Base-by-base conservation (phyloP, 2,888 invertebrate genomes). In the Halictus ligatus region DNA sequence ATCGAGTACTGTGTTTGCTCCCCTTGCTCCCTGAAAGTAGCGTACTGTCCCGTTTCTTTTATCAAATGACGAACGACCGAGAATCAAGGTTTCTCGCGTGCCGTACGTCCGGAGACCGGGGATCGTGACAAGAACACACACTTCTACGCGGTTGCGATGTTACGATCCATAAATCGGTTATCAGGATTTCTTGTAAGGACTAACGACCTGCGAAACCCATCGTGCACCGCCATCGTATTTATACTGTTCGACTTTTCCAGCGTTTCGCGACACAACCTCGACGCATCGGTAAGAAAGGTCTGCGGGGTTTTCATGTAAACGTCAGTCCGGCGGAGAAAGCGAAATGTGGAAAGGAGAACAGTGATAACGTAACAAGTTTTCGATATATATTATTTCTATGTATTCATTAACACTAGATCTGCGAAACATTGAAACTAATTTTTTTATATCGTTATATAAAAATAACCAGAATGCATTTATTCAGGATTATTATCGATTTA, bases 271-370 rank as follows among this genome's bases (percentile, higher is more conserved):
- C 74, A n/a, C 87, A 77, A 58, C 74, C 71, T 50, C 79, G 54
- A 71, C 35, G n/a, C 35, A 8, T 75, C 10, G 18, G 5, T 12
- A 74, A 54, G 54, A 67, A 71, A 78, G 67, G 50, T 60, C 67
- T 54, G 3, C 84, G 91, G 75, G 82, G 78, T 50, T 81, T 93
- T 69, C 94, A 94, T 72, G 88, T 93, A 2, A 94, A 94, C 72
- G 84, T 94, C 71, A 92, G 91, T 71, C 79, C 91, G 1, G 85
- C 88, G 12, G 94, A 94, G 35, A 93, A 92, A 78, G 88, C 89
- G 13, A 90, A 89, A 80, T 94, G 94, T 72, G 88, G 85, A 13
- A 76, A 83, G 43, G 88, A 92, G 8, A 21, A 12, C 4, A 74
- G 72, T 35, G 87, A 82, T 8, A 89, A 87, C 29, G 93, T 92